These are phyloP conservation scores for Pheosia gnoma DNA, from an alignment of 2,888 invertebrate species.

Conservation along the genomic window DNA sequence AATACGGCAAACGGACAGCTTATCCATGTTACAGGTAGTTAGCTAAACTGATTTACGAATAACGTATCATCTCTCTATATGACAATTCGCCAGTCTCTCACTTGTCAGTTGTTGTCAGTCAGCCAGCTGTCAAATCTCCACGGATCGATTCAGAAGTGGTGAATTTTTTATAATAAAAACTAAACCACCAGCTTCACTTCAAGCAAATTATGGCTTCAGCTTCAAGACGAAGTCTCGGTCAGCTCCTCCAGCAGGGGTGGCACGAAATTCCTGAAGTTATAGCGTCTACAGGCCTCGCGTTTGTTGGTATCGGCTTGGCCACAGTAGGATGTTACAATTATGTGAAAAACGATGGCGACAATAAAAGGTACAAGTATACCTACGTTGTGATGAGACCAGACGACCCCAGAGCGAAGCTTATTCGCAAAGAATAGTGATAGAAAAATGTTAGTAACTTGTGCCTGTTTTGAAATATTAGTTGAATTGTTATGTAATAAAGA, in stretches of 20 bases:
- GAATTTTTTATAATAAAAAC: slow-evolving; percentile 1
- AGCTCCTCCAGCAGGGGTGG: slow-evolving; percentile 79
- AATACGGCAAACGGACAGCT: too few relatives aligned
- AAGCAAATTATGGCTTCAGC: slow-evolving; percentile 58
- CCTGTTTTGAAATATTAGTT: slow-evolving; percentile 37
- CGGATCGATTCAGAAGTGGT: neutral
- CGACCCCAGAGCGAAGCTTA: slow-evolving; percentile 85
- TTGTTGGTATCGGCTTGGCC: slow-evolving; percentile 83
- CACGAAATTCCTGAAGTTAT: slow-evolving; percentile 89
- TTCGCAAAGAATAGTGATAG: slow-evolving; percentile 77
- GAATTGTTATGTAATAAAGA: slow-evolving; percentile 76
- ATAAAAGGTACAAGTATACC: slow-evolving; percentile 85
- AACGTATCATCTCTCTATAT: too few relatives aligned
- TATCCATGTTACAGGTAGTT: too few relatives aligned
- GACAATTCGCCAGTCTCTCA: too few relatives aligned
- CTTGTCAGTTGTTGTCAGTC: too few relatives aligned
- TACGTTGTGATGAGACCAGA: slow-evolving; percentile 87
- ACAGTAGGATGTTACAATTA: slow-evolving; percentile 77
- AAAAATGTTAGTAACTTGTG: slow-evolving; percentile 12
- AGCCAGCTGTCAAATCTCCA: neutral
- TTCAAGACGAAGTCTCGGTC: slow-evolving; percentile 63
- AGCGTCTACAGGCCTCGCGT: slow-evolving; percentile 82
- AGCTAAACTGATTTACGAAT: too few relatives aligned
- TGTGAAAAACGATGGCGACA: slow-evolving; percentile 85
- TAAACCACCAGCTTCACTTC: slow-evolving; percentile 7